Evolutionary conservation across 2,888 invertebrate species (phyloP).

Genomic region (Pristionchus mayeri): DNA sequence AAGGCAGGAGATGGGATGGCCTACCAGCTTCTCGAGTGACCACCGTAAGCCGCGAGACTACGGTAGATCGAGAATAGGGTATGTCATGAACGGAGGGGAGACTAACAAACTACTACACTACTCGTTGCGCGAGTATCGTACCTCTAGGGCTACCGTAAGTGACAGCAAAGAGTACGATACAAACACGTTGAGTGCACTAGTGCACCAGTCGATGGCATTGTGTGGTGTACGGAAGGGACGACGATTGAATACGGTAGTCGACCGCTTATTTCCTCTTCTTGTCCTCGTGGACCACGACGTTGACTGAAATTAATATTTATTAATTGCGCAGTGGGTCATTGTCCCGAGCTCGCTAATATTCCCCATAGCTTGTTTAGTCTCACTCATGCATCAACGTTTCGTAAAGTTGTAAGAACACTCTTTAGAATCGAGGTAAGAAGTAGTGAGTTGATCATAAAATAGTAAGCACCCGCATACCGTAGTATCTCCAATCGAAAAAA

Average conservation of each 20-base stretch:
- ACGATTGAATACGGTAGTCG: slow-evolving; percentile 35
- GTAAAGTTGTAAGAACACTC: slow-evolving; percentile 4
- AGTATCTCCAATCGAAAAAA: slow-evolving; percentile 13
- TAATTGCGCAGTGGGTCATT: not conserved
- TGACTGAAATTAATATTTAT: slow-evolving; percentile 25
- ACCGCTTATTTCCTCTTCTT: slow-evolving; percentile 42
- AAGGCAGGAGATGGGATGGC: not conserved
- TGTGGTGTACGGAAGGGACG: slow-evolving; percentile 4
- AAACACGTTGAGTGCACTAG: slow-evolving; percentile 44
- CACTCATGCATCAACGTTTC: slow-evolving; percentile 17
- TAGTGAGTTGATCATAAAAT: not conserved
- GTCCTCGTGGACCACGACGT: not conserved
- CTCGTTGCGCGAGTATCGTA: slow-evolving; percentile 20
- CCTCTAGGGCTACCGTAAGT: not conserved
- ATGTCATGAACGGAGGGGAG: not conserved
- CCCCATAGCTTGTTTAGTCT: not conserved
- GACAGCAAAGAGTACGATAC: not conserved
- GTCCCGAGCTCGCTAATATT: not conserved
- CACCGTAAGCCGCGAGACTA: not conserved
- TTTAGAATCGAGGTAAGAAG: slow-evolving; percentile 3
- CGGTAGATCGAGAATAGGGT: slow-evolving; percentile 45
- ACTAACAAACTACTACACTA: slow-evolving; percentile 31
- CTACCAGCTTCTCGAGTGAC: slow-evolving; percentile 8
- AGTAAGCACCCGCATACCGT: slow-evolving; percentile 23
- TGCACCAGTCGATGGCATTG: slow-evolving; percentile 28